Evolutionary conservation across 2,888 invertebrate genomes (phyloP).

Genomic region (Esperia sulphurella): DNA sequence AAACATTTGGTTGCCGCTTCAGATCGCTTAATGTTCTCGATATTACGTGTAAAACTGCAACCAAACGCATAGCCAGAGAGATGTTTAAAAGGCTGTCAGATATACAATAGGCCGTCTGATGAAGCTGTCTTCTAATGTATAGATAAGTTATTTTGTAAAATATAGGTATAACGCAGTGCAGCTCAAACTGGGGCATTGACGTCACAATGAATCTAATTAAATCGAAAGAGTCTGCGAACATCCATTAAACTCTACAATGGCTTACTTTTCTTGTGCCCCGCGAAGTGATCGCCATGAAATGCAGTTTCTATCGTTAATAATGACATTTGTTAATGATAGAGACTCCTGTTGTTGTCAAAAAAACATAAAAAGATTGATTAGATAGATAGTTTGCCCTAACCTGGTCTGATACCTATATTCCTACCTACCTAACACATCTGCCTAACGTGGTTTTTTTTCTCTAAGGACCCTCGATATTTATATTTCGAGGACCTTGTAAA

Average conservation of each 20-base stretch:
- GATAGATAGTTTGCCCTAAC: not conserved
- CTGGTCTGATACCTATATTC: not conserved
- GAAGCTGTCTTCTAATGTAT: no score
- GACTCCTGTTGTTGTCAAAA: not conserved
- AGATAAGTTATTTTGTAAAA: not conserved
- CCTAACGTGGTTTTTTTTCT: no score
- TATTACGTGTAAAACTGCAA: no score
- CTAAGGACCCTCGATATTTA: no score
- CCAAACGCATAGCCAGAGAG: no score
- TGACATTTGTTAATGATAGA: not conserved
- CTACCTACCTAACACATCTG: not conserved
- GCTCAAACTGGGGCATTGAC: not conserved
- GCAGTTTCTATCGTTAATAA: not conserved
- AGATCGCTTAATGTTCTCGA: no score
- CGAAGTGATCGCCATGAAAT: not conserved
- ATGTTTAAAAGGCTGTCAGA: no score
- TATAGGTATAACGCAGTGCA: not conserved
- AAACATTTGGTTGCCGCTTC: no score
- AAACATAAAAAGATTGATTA: not conserved
- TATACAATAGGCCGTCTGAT: no score
- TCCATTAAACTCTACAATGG: not conserved
- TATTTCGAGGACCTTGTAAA: no score
- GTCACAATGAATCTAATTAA: constrained; percentile 7
- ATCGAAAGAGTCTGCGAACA: constrained; percentile 4
- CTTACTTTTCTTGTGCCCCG: not conserved